A percentile compares a stretch with the other conserved stretches of the same genome.
phyloP scores from a whole-genome alignment of 1,140 invertebrate genomes.

The Cardiocondyla obscurior region DNA sequence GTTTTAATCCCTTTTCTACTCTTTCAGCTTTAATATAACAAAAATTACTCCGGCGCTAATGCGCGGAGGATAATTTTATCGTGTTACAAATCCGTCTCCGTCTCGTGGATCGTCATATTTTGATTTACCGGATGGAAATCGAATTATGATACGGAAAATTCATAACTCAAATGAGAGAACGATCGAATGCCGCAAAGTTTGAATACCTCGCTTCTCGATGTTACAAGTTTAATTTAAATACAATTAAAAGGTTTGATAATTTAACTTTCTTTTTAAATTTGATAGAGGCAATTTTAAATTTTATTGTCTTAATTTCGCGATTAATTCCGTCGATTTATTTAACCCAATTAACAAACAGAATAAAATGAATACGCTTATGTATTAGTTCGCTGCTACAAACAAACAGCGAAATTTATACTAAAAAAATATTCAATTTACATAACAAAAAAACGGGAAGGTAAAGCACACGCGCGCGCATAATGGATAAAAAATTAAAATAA shows the following conservation, averaged over 20 bases:
- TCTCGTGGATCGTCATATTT: slow-evolving; percentile 25
- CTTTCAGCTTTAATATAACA: slow-evolving; percentile 1
- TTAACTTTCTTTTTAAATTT: not conserved
- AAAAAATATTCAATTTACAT: not conserved
- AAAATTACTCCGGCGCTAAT: slow-evolving; percentile 44
- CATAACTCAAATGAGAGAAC: not conserved
- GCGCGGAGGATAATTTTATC: slow-evolving; percentile 28
- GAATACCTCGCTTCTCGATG: not conserved
- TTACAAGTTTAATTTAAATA: not conserved
- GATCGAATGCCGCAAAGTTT: not conserved
- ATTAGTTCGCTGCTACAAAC: not conserved
- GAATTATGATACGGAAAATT: not conserved
- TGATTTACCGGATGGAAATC: slow-evolving; percentile 20
- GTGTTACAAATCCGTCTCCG: too few relatives aligned
- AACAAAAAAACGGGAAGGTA: not conserved
- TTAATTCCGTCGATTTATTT: not conserved
- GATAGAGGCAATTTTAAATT: not conserved
- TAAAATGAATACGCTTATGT: not conserved
- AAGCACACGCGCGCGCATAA: not conserved
- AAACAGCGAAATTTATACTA: not conserved
- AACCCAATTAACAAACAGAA: not conserved
- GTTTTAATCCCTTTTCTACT: not conserved
- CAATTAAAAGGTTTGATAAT: not conserved
- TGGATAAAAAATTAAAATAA: not conserved
- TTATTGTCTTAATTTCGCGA: not conserved